phyloP scores from a whole-genome alignment of 2,888 invertebrate species.

The Falcaria lacertinaria region DNA sequence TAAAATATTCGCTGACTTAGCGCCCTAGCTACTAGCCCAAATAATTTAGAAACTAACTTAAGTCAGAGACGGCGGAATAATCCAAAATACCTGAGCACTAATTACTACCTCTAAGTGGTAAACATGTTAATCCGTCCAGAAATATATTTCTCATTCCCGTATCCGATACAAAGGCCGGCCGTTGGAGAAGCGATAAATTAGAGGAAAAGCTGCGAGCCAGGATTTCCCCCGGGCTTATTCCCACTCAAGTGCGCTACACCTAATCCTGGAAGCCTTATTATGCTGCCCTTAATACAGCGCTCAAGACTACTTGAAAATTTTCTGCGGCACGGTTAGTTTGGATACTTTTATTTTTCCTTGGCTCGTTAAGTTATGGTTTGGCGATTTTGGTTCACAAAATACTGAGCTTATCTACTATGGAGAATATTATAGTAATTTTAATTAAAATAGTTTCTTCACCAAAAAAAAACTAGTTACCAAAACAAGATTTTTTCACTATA shows the following conservation, averaged over 20 bases:
- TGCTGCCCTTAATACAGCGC: conserved; percentile 77
- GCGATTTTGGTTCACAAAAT: too few species aligned
- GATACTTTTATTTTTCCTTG: conserved; percentile 22
- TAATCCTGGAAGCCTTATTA: conserved; percentile 80
- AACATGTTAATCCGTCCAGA: conserved; percentile 72
- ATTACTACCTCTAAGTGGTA: conserved; percentile 62
- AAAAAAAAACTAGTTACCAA: too few species aligned
- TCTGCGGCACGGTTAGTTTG: conserved; percentile 59
- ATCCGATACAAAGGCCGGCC: conserved; percentile 77
- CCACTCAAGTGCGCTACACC: conserved; percentile 77
- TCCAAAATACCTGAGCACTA: conserved; percentile 48
- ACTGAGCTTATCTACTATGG: too few species aligned
- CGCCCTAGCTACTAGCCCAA: background rate
- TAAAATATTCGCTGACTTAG: too few species aligned
- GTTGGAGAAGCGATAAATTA: conserved; percentile 76
- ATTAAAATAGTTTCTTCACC: too few species aligned
- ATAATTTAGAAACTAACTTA: background rate
- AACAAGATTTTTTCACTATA: too few species aligned
- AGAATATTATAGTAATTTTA: too few species aligned
- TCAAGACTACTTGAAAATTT: conserved; percentile 79
- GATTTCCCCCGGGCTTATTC: conserved; percentile 79
- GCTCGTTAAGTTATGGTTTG: conserved; percentile 1
- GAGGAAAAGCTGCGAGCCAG: conserved; percentile 75
- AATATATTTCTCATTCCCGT: conserved; percentile 72
- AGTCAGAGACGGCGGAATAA: background rate